Percentiles rank a stretch among this genome's conserved stretches.
These are phyloP conservation scores for Diogma glabrata DNA, from an alignment of 2,888 invertebrate species.

Conservation along the genomic window DNA sequence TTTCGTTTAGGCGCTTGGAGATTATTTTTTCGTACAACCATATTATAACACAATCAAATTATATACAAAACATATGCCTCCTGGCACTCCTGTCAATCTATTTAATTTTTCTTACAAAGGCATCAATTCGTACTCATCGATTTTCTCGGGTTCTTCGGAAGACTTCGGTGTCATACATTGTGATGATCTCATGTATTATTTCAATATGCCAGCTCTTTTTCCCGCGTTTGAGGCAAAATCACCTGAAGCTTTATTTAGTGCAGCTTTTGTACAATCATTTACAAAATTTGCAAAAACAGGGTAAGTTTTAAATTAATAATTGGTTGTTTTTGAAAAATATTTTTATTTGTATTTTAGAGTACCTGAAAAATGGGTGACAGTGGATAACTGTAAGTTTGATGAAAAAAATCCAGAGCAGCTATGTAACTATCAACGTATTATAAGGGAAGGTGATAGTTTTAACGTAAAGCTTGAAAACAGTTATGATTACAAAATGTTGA, in stretches of 20 bases:
- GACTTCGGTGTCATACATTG: slow-evolving; percentile 38
- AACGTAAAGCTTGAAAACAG: too few relatives aligned
- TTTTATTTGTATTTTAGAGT: too few relatives aligned
- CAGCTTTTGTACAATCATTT: slow-evolving; percentile 34
- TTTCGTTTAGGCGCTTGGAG: too few relatives aligned
- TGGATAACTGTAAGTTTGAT: slow-evolving; percentile 16
- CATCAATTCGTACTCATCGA: slow-evolving; percentile 32
- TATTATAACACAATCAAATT: slow-evolving; percentile 29
- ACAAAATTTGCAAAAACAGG: slow-evolving; percentile 39
- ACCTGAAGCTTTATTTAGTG: slow-evolving; percentile 31
- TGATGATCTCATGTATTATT: slow-evolving; percentile 42
- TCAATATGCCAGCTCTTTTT: slow-evolving; percentile 37
- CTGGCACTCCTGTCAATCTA: slow-evolving; percentile 34
- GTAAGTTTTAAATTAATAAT: slow-evolving; percentile 26
- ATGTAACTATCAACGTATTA: slow-evolving; percentile 34
- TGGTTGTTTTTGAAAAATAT: not conserved
- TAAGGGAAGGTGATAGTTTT: too few relatives aligned
- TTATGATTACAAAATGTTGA: too few relatives aligned
- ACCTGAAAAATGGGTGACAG: too few relatives aligned
- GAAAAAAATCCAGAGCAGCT: slow-evolving; percentile 17
- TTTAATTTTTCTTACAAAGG: slow-evolving; percentile 41
- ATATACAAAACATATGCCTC: slow-evolving; percentile 7
- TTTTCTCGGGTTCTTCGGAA: slow-evolving; percentile 31
- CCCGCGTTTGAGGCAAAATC: slow-evolving; percentile 27
- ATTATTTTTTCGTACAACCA: too few relatives aligned